phyloP scores from a whole-genome alignment of 2,113 vertebrate genomes.

The Clinocottus analis region DNA sequence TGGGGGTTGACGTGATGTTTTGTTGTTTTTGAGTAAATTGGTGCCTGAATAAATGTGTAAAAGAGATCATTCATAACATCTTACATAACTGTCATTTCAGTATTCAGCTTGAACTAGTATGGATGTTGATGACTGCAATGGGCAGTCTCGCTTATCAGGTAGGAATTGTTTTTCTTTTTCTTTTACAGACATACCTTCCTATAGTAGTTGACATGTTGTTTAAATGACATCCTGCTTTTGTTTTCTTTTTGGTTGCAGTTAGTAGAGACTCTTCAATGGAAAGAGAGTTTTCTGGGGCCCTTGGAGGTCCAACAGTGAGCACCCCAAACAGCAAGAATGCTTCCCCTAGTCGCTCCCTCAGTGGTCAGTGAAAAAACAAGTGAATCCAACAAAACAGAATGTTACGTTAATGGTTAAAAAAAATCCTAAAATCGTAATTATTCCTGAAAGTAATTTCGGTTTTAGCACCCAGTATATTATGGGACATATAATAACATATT shows the following conservation, averaged over 20 bases:
- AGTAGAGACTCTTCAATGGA: constrained; percentile 96
- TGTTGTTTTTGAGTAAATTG: neutral
- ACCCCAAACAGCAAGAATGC: constrained; percentile 96
- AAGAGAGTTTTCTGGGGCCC: constrained; percentile 92
- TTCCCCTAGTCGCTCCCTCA: constrained; percentile 93
- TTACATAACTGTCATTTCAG: constrained; percentile 73
- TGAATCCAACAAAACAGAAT: neutral
- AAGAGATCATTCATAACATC: neutral
- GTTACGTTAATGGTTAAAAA: neutral
- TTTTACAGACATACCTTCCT: neutral
- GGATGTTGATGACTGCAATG: constrained; percentile 97
- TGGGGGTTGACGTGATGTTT: neutral
- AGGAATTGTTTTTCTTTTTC: constrained; percentile 39
- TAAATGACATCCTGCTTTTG: constrained; percentile 13
- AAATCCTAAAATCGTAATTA: neutral
- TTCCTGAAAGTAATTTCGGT: neutral
- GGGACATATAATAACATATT: neutral
- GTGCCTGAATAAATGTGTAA: neutral
- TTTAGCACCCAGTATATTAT: neutral
- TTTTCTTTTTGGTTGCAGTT: constrained; percentile 74
- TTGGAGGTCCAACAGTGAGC: constrained; percentile 93
- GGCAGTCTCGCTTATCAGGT: constrained; percentile 92
- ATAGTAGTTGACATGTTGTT: neutral
- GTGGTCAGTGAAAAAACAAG: constrained; percentile 85
- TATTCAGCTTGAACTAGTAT: constrained; percentile 86